phyloP scores from a whole-genome alignment of 2,113 vertebrate species.

The Bagarius yarrelli region DNA sequence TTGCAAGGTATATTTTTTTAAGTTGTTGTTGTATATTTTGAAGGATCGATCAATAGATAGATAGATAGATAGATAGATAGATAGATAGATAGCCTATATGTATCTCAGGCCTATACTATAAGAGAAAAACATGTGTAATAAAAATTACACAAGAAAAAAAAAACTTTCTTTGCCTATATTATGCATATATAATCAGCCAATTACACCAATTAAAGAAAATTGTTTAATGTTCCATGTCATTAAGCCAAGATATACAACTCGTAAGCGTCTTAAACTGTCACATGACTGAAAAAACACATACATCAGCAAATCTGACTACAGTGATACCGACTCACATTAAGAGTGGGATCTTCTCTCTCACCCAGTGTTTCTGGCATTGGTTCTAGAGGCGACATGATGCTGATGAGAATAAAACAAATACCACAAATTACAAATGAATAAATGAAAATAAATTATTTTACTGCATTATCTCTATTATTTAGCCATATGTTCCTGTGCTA shows the following conservation, averaged over 20 bases:
- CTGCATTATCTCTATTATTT: background rate
- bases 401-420: background rate
- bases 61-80: too few relatives aligned
- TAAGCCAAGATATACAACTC: slow-evolving; percentile 4
- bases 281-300: background rate
- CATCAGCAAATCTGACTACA: background rate
- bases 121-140: background rate
- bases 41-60: too few relatives aligned
- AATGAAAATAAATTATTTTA: background rate
- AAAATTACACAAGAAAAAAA: background rate
- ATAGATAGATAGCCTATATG: too few relatives aligned
- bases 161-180: background rate
- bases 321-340: background rate
- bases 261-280: background rate
- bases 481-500: background rate
- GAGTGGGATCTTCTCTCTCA: background rate
- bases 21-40: too few relatives aligned
- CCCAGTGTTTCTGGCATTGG: background rate
- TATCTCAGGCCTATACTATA: background rate
- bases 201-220: background rate
- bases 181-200: background rate
- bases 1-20: too few relatives aligned
- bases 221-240: background rate
- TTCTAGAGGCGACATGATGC: background rate
- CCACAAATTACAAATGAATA: background rate